These are phyloP conservation scores for Alloplasta piceator DNA, from an alignment of 2,888 invertebrate genomes.

Conservation along the genomic window DNA sequence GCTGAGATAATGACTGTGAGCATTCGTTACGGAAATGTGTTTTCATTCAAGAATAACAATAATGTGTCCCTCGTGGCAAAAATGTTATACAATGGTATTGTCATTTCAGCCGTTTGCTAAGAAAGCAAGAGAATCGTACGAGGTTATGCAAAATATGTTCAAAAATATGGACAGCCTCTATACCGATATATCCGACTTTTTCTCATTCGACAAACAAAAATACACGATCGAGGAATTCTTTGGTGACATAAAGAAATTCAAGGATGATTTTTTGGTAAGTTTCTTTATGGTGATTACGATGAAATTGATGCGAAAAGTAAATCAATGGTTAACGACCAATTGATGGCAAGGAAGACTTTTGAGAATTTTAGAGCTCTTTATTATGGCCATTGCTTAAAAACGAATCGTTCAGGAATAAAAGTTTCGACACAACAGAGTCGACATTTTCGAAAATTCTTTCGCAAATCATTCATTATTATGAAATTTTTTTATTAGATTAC, in stretches of 20 bases:
- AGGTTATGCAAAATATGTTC: conserved; percentile 96
- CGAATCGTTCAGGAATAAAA: too few relatives aligned
- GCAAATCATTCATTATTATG: too few relatives aligned
- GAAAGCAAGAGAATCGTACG: conserved; percentile 93
- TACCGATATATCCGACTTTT: conserved; percentile 94
- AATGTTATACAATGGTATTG: neutral
- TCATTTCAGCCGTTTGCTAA: conserved; percentile 87
- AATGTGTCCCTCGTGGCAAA: neutral
- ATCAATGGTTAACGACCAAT: too few relatives aligned
- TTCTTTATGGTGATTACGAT: neutral
- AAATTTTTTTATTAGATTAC: too few relatives aligned
- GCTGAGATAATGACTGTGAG: conserved; percentile 94
- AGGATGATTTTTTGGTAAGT: conserved; percentile 93
- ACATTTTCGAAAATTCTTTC: too few relatives aligned
- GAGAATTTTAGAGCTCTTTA: too few relatives aligned
- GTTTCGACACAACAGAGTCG: too few relatives aligned
- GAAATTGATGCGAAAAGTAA: too few relatives aligned
- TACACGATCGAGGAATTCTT: conserved; percentile 98
- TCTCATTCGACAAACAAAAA: conserved; percentile 95
- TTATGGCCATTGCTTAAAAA: too few relatives aligned
- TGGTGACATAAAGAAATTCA: conserved; percentile 96
- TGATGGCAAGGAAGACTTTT: too few relatives aligned
- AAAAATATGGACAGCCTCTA: conserved; percentile 95
- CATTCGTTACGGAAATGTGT: conserved; percentile 69
- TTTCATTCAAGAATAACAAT: neutral